Percentiles rank a stretch among this genome's conserved stretches.
These are phyloP conservation scores for Piaya cayana DNA, from an alignment of 2,113 vertebrate genomes.

Conservation along the genomic window DNA sequence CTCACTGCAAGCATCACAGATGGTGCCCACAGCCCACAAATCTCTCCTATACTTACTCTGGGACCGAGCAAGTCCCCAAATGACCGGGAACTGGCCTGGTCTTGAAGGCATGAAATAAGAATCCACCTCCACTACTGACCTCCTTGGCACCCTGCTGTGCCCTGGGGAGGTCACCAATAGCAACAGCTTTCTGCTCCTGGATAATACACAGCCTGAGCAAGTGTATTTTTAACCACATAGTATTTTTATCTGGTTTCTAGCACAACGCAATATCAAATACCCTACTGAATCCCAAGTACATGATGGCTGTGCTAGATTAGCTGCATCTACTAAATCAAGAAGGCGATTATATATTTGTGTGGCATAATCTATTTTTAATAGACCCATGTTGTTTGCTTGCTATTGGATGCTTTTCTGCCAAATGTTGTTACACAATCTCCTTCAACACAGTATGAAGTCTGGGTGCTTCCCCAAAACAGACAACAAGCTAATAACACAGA, in stretches of 20 bases:
- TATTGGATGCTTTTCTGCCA: background rate
- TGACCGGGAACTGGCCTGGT: background rate
- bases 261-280: background rate
- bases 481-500: background rate
- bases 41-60: background rate
- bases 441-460: background rate
- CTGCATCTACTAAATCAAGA: background rate
- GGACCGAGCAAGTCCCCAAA: background rate
- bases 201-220: background rate
- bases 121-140: background rate
- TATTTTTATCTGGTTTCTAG: constrained; percentile 18
- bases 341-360: background rate
- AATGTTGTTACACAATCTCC: background rate
- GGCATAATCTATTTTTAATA: background rate
- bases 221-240: constrained; percentile 10
- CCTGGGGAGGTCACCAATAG: background rate
- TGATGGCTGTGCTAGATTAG: background rate
- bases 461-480: background rate
- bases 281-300: fast-evolving
- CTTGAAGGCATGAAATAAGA: background rate
- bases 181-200: background rate
- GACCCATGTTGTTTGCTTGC: background rate
- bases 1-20: background rate
- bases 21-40: background rate
- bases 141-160: background rate